Base-by-base conservation (phyloP, 2,797 vertebrate genomes). In the Anabas testudineus region DNA sequence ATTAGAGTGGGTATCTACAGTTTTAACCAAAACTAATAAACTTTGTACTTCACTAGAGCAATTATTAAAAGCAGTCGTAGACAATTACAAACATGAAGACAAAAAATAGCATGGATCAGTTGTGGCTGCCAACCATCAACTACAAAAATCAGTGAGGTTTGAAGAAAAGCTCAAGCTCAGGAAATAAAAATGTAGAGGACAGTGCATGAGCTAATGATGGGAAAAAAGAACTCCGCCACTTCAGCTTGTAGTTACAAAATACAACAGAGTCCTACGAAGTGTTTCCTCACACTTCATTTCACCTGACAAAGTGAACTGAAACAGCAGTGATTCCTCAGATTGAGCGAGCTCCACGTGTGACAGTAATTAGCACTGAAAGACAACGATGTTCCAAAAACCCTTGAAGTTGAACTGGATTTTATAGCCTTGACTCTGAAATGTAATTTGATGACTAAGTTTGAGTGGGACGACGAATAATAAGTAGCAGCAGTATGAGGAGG, bases 371-470 rank as follows among this genome's bases (percentile, higher is more conserved):
- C 63, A 46, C 36, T 15, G 6, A 46, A 63, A 71, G 39, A 37
- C 76, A 80, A 62, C 53, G 42, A 49, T 62, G 49, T 71, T 82
- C 28, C 49, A 39, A 60, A 66, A 56, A 42, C 66, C 39, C 57
- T 64, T 42, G 46, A 75, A 62, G 67, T 55, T 59, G 18, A 59
- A 53, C 39, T 13, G n/a, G 19, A 70, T 67, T 72, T 15, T 37
- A 59, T 58, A 62, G 55, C 59, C 71, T 59, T 19, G 34, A 69
- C 76, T 63, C 18, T 56, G 36, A 60, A 72, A 74, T 67, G 37
- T 66, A 41, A 56, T 77, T 64, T 74, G 52, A 66, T 81, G 82
- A 82, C 66, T 74, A 63, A 42, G 39, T 68, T 78, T 52, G 72
- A 79, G 82, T 76, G 76, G 80, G 79, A 80, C 5, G 74, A 45